Conservation (phyloP, 2,113 vertebrate genomes). For the Siniperca chuatsi region DNA sequence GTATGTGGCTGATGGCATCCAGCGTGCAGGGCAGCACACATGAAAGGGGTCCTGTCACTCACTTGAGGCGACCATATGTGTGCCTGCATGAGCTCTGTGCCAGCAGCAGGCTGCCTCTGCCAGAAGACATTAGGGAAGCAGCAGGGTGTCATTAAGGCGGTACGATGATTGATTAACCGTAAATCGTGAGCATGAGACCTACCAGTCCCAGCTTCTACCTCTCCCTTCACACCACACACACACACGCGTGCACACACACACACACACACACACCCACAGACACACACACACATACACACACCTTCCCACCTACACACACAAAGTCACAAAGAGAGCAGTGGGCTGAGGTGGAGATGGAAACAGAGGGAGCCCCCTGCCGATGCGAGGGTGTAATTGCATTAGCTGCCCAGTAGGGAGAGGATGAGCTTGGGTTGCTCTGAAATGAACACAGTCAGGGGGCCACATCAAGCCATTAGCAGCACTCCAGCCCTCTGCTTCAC, state of each 20-base stretch:
- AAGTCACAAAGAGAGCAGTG: slow-evolving; percentile 7
- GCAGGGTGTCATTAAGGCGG: slow-evolving; percentile 85
- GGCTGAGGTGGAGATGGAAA: slow-evolving; percentile 48
- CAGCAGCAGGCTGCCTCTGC: slow-evolving; percentile 82
- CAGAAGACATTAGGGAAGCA: slow-evolving; percentile 88
- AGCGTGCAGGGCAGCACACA: slow-evolving; percentile 74
- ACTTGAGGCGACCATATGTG: slow-evolving; percentile 86
- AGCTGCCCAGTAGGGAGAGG: slow-evolving; percentile 74
- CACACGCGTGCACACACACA: slow-evolving; percentile 23
- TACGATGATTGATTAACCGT: slow-evolving; percentile 88
- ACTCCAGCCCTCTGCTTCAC: slow-evolving; percentile 54
- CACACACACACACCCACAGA: slow-evolving; percentile 13
- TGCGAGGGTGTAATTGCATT: slow-evolving; percentile 84
- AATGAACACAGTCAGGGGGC: slow-evolving; percentile 75
- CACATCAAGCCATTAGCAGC: slow-evolving; percentile 72
- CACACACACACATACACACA: neutral
- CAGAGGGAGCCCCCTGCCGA: slow-evolving; percentile 83
- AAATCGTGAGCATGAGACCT: slow-evolving; percentile 78
- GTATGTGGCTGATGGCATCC: slow-evolving; percentile 82
- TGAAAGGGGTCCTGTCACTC: slow-evolving; percentile 87
- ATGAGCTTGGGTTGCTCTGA: slow-evolving; percentile 78
- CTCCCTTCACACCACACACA: slow-evolving; percentile 17
- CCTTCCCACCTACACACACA: slow-evolving; percentile 13
- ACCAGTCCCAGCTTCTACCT: slow-evolving; percentile 41
- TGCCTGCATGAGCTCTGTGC: slow-evolving; percentile 84